Evolutionary conservation across 1,140 invertebrate species (phyloP), one percentile per base, ranked within the genome.

Genomic region (Papilio xuthus): DNA sequence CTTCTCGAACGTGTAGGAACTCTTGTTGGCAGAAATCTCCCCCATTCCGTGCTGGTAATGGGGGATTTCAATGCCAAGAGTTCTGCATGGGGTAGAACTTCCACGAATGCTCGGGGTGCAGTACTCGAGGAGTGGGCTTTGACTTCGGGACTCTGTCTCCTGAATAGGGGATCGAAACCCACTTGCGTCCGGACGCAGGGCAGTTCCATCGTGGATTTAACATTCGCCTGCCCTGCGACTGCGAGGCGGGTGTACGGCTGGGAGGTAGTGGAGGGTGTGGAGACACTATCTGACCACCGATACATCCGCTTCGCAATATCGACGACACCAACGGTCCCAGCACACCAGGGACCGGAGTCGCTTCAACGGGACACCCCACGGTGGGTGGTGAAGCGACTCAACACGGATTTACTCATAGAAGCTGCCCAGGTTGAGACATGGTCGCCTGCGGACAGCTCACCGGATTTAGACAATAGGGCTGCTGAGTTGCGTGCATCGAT

Each of bases 401-500:
- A 74, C 15, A 12, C 2, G 18, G 20, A 74, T 20, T 6, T n/a
- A 6, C 50, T n/a, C 18, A 4, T 53, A 6, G 50, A 53, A n/a
- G 50, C 50, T n/a, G 15, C 50, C 50, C 50, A 53, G 6, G 50
- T 53, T 4, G 50, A 53, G 7, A n/a, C 50, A 6, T 53, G 50
- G 50, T 53, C 18, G 50, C 15, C 50, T n/a, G 3, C 50, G 42
- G 23, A 50, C 9, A 74, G 10, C n/a, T 18, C 44, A 6, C 1
- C 23, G 12, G 44, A 20, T 23, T 7, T 41, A 1, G 72, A 74
- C 23, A 44, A 41, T 50, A 72, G 63, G 81, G 75, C 3, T 13
- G 23, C 1, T 20, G 53, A 15, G 44, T 73, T 82, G n/a, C 42
- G 72, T 4, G 12, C 63, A 13, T 63, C 77, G 8, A 41, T 82